Conservation (phyloP, 2,113 vertebrate genomes). For the Scolopax mira region DNA sequence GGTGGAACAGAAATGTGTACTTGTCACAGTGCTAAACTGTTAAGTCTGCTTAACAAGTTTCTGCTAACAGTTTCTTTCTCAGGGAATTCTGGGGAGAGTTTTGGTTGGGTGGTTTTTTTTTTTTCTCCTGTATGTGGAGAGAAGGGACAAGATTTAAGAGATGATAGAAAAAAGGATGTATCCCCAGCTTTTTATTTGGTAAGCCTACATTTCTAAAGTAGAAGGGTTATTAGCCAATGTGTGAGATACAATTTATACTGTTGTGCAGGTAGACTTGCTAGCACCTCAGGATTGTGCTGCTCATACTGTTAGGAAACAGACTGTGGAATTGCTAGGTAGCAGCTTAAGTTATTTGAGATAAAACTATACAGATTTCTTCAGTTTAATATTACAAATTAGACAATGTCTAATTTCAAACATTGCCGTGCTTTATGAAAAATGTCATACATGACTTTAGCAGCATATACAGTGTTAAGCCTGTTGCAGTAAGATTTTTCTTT, state of each 20-base stretch:
- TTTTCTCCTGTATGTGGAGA: background rate
- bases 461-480: background rate
- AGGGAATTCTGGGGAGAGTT: background rate
- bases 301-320: background rate
- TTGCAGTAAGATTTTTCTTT: background rate
- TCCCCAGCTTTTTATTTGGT: background rate
- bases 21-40: background rate
- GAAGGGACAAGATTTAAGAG: background rate
- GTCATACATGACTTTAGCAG: background rate
- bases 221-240: background rate
- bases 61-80: background rate
- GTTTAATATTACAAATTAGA: background rate
- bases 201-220: background rate
- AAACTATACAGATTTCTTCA: background rate
- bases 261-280: background rate
- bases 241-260: background rate
- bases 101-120: background rate
- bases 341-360: background rate
- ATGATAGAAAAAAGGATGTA: background rate
- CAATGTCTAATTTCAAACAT: background rate
- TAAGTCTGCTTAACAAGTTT: background rate
- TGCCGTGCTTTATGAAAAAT: background rate
- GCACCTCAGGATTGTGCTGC: background rate
- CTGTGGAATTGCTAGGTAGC: background rate
- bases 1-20: background rate